Conservation (phyloP, 1,140 invertebrate species). For the Aporrectodea caliginosa region DNA sequence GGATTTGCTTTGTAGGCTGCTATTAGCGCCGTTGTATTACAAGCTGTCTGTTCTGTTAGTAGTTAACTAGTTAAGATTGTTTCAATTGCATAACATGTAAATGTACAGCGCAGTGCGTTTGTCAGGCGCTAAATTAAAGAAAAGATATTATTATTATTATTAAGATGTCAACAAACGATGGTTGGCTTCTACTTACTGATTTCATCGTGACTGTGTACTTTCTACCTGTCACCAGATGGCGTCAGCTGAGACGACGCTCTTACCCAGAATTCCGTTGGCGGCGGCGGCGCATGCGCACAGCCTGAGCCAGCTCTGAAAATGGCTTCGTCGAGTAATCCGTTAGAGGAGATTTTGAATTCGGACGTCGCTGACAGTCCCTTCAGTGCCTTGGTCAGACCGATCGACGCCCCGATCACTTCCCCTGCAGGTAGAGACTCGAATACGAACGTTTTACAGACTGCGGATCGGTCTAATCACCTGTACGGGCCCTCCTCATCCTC, state of each 20-base stretch:
- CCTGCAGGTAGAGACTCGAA: not conserved
- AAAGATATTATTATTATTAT: not conserved
- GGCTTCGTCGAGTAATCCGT: not conserved
- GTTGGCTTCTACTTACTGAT: no score
- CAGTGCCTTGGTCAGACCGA: not conserved
- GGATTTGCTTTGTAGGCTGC: no score
- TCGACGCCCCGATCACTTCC: not conserved
- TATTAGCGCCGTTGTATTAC: no score
- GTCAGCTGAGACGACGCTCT: no score
- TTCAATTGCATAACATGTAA: no score
- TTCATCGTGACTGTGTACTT: no score
- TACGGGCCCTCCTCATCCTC: not conserved
- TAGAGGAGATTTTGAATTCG: not conserved
- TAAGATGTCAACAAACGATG: not conserved
- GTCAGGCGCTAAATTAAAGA: not conserved
- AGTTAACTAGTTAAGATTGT: no score
- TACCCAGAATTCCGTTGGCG: not conserved
- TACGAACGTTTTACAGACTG: not conserved
- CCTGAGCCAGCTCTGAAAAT: not conserved
- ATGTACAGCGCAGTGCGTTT: no score
- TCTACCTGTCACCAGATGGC: no score
- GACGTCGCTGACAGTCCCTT: not conserved
- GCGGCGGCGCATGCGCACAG: not conserved
- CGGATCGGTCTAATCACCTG: not conserved
- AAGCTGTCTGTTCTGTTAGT: no score